Evolutionary conservation across 92 coral and sea anemone species (phyloP), one percentile per base, ranked within the genome.

Genomic region (Palythoa caribaeorum): DNA sequence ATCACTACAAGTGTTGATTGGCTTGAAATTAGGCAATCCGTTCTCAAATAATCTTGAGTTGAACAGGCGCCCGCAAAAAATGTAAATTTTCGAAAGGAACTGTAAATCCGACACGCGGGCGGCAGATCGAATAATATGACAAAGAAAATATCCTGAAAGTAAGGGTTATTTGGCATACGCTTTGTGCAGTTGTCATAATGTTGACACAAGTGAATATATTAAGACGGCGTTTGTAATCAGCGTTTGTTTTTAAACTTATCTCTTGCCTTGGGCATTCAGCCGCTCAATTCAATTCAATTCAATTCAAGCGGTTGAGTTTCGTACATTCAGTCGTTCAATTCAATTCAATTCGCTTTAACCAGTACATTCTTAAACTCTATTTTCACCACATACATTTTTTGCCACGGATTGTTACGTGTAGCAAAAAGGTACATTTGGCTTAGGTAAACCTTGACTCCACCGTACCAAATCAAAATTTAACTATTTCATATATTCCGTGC

Each of bases 11-110:
- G 59, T 28, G 16, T 60, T 72, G 83, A 87, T 71, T 50, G 65
- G 38, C 59, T 16, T 37, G 17, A 69, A 69, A 87, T 88, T 37
- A 48, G 70, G 71, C 89, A 83, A 77, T 88, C 83, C 89, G 60
- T 71, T 77, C 72, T 69, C 89, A 81, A 76, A 71, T 87, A 77
- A 28, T 51, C 86, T 87, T 76, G 62, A 88, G 76, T 47, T 88
- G 79, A 83, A 83, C 62, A 79, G 60, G 91, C n/a, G 37, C 36
- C 73, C 16, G 37, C 70, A 71, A 70, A 78, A 90, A 84, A 91
- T 91, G 89, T 78, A 88, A 91, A 88, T 88, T 91, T 73, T 74
- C 77, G 47, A 57, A 19, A 6, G 5, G 54, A 20, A 17, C 19
- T 12, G 35, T 36, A 37, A 14, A 51, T 6, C 38, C 28, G 75